phyloP scores from a whole-genome alignment of 2,888 invertebrate species.

The Dasypogon diadema region DNA sequence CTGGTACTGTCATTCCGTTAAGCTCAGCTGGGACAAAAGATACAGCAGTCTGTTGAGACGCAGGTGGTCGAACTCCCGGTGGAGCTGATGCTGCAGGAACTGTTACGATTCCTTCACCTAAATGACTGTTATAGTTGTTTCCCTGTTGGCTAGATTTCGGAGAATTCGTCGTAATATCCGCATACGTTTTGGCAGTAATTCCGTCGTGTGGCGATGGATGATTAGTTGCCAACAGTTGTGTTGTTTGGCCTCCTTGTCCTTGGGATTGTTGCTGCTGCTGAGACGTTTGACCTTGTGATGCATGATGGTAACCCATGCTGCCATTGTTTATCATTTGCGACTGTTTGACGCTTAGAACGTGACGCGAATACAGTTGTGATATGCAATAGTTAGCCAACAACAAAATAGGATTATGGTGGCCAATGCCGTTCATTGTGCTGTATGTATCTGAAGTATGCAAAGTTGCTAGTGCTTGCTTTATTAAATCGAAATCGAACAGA shows the following conservation, averaged over 20 bases:
- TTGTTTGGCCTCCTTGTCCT: conserved; percentile 21
- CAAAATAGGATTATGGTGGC: conserved; percentile 77
- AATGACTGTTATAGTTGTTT: conserved; percentile 43
- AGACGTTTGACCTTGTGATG: conserved; percentile 57
- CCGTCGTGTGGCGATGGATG: conserved; percentile 59
- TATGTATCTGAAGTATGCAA: conserved; percentile 71
- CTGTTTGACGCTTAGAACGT: conserved; percentile 69
- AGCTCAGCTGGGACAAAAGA: conserved; percentile 54
- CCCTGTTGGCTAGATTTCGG: conserved; percentile 59
- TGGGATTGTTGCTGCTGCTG: conserved; percentile 59
- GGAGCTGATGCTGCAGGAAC: conserved; percentile 13
- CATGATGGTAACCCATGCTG: conserved; percentile 28
- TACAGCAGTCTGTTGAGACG: conserved; percentile 16
- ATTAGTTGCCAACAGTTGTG: conserved; percentile 55
- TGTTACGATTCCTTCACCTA: background rate
- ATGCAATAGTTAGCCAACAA: conserved; percentile 83
- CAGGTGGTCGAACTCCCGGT: conserved; percentile 36
- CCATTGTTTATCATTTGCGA: conserved; percentile 72
- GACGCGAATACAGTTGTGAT: conserved; percentile 78
- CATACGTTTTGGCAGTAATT: conserved; percentile 60
- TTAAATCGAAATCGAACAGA: conserved; percentile 76
- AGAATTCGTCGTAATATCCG: conserved; percentile 62
- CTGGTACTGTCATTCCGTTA: conserved; percentile 56
- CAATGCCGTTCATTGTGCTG: conserved; percentile 59
- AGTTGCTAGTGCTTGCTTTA: conserved; percentile 76